Conservation (phyloP, 2,797 vertebrate species). For the Philypnodon macrostomus region DNA sequence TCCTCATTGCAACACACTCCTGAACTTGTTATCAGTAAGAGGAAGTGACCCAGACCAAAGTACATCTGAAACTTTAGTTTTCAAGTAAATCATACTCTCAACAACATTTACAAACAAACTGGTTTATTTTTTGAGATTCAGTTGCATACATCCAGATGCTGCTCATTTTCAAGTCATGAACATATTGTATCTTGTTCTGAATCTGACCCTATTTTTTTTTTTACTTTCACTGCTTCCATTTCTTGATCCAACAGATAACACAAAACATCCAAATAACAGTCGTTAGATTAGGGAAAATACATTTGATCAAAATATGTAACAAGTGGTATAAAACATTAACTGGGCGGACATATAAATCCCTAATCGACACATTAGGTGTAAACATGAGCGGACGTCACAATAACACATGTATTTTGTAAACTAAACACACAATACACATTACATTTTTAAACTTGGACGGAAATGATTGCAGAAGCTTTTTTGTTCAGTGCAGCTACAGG, state of each 20-base stretch:
- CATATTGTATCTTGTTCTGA: background rate
- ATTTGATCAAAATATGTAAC: constrained; percentile 14
- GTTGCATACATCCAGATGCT: constrained; percentile 24
- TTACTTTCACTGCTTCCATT: constrained; percentile 1
- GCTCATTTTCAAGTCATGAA: background rate
- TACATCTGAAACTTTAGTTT: constrained; percentile 7
- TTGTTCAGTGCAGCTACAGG: constrained; percentile 48
- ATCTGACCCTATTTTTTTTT: constrained; percentile 14
- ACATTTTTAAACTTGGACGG: constrained; percentile 56
- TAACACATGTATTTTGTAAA: constrained; percentile 50
- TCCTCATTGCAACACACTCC: constrained; percentile 24
- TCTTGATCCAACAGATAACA: constrained; percentile 29
- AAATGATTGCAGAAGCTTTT: constrained; percentile 27
- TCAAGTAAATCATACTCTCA: constrained; percentile 16
- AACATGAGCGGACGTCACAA: constrained; percentile 43
- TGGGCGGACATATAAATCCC: constrained; percentile 31
- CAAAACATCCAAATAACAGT: constrained; percentile 6
- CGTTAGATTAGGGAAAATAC: constrained; percentile 8
- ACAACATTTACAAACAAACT: constrained; percentile 28
- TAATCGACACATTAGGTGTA: constrained; percentile 36
- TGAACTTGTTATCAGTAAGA: constrained; percentile 5
- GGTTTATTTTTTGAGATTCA: constrained; percentile 46
- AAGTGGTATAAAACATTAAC: constrained; percentile 33
- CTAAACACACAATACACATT: constrained; percentile 41
- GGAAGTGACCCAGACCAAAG: constrained; percentile 39